phyloP scores from a whole-genome alignment of 2,113 vertebrate species.

The Morphnarchus princeps region DNA sequence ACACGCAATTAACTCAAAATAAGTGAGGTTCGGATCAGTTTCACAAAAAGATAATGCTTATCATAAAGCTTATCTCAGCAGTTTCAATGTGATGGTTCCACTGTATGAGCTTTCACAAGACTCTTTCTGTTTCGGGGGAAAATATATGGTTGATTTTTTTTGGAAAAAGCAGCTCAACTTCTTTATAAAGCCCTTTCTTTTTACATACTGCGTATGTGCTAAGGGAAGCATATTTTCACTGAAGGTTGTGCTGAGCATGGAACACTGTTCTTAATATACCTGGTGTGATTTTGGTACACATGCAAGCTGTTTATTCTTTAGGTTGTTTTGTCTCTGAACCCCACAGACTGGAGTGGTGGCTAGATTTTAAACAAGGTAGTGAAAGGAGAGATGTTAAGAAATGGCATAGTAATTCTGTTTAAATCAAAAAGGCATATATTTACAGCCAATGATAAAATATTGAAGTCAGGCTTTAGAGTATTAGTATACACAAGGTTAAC shows the following conservation, averaged over 20 bases:
- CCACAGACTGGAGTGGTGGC: neutral
- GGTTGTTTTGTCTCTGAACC: neutral
- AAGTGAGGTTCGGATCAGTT: neutral
- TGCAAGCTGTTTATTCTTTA: conserved; percentile 12
- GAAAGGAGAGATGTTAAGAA: neutral
- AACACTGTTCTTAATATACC: conserved; percentile 16
- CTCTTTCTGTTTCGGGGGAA: neutral
- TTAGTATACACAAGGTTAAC: neutral
- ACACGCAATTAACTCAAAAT: neutral
- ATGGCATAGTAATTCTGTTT: neutral
- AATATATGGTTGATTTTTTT: neutral
- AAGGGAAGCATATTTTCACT: neutral
- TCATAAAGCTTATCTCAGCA: conserved; percentile 36
- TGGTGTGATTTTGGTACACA: neutral
- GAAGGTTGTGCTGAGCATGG: neutral
- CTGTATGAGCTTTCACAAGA: neutral
- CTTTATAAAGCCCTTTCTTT: neutral
- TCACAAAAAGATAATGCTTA: neutral
- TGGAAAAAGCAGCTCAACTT: neutral
- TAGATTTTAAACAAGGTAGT: neutral
- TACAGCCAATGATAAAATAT: neutral
- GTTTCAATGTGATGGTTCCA: neutral
- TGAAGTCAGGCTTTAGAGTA: neutral
- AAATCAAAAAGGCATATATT: conserved; percentile 3
- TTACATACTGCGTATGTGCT: neutral